These are phyloP conservation scores for Melanostigma gelatinosum DNA, from an alignment of 2,113 vertebrate genomes.

Conservation along the genomic window DNA sequence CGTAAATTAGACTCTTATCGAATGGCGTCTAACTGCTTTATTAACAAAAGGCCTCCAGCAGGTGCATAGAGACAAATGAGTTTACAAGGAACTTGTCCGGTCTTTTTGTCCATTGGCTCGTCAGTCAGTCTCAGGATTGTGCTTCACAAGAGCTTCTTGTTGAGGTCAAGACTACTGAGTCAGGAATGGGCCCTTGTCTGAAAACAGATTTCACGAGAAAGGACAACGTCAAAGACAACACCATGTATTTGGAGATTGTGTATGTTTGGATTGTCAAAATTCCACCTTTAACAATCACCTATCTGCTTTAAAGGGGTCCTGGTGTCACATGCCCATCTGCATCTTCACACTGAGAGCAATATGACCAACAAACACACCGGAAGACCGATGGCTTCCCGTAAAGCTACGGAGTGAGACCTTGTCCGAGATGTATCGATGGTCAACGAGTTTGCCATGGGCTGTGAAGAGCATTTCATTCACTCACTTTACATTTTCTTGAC, in stretches of 20 bases:
- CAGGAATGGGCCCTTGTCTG: background rate
- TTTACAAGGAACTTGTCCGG: background rate
- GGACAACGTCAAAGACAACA: background rate
- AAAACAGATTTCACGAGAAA: background rate
- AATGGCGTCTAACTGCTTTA: conserved; percentile 24
- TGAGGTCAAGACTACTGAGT: conserved; percentile 2
- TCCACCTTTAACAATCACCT: background rate
- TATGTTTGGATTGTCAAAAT: background rate
- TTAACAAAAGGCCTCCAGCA: conserved; percentile 4
- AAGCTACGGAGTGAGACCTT: background rate
- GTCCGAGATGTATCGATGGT: background rate
- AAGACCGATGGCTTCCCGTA: too few species aligned
- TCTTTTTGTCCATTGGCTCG: background rate
- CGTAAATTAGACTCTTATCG: conserved; percentile 45
- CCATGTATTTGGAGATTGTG: background rate
- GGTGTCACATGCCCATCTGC: background rate
- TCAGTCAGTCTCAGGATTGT: background rate
- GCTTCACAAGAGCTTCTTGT: conserved; percentile 16
- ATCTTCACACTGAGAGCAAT: background rate
- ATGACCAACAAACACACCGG: background rate
- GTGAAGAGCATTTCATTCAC: background rate
- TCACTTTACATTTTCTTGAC: background rate
- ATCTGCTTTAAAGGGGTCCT: background rate
- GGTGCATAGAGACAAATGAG: conserved; percentile 24
- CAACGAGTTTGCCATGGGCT: background rate